Base-by-base conservation (phyloP, 2,113 vertebrate species). In the Sylvilagus bachmani region DNA sequence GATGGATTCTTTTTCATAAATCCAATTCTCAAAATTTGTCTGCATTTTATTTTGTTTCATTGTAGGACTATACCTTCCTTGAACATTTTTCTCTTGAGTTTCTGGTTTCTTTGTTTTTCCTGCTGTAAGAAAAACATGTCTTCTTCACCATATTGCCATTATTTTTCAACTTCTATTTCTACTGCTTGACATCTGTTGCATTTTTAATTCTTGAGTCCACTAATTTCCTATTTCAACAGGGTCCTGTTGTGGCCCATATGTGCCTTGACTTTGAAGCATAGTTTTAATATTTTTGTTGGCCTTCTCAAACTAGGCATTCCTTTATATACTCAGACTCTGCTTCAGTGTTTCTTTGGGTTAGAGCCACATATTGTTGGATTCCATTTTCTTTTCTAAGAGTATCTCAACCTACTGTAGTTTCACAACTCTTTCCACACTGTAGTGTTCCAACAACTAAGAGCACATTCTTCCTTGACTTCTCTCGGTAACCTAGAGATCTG, bases 161-260 rank as follows among this genome's bases (percentile, higher is more conserved):
- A 7, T 27, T 61, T 55, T 31, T 49, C 29, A 49, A 71, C 27
- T 87, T 79, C 73, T 44, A 27, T 33, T 13, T 73, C 70, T 27
- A 3, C 74, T 84, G 25, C 53, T 77, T 90, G n/a, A 24, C 75
- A 29, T 88, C 31, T 17, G 81, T 84, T 61, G 25, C 38, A 27
- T 51, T 62, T 74, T 69, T 75, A 22, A 7, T 51, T 55, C 44
- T 44, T 53, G 71, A 88, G 9, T 13, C 53, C 33, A 38, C 61
- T 64, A 3, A 16, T n/a, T 70, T 84, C 10, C 36, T 36, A 16
- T 44, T 51, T 49, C 19, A 25, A 19, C 1, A 67, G 12, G 84
- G 27, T 36, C 33, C 4, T 17, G 0, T 4, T 10, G 33, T 11
- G 17, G 61, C 25, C 2, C 17, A 1, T 10, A 24, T 7, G 67